Evolutionary conservation across 2,888 invertebrate genomes (phyloP).

Genomic region (Chromoteleia sp.): DNA sequence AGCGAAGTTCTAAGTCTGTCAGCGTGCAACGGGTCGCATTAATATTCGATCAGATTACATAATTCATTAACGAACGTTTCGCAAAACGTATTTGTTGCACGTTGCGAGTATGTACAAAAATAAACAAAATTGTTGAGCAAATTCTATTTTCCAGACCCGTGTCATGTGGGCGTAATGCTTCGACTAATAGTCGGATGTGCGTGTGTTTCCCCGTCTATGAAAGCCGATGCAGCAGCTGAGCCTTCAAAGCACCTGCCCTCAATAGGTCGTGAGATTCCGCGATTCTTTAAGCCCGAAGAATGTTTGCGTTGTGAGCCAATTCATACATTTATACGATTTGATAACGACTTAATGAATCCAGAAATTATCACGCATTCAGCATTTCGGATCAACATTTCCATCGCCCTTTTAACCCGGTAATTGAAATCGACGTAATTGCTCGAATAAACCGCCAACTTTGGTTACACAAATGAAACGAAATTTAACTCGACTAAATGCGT

Average conservation of each 20-base stretch:
- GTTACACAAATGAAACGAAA: no score
- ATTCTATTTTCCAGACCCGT: not conserved
- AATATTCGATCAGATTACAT: slow-evolving; percentile 30
- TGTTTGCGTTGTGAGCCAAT: slow-evolving; percentile 7
- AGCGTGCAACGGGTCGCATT: slow-evolving; percentile 19
- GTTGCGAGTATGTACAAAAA: no score
- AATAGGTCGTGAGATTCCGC: slow-evolving; percentile 50
- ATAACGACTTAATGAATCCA: slow-evolving; percentile 8
- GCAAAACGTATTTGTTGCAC: no score
- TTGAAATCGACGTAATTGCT: no score
- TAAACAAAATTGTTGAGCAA: no score
- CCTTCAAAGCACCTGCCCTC: slow-evolving; percentile 57
- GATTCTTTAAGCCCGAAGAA: slow-evolving; percentile 28
- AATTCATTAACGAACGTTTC: slow-evolving; percentile 30
- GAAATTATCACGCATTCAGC: no score
- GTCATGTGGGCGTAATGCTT: slow-evolving; percentile 22
- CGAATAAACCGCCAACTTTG: no score
- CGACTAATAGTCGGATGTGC: slow-evolving; percentile 23
- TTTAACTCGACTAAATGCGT: no score
- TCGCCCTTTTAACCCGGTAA: no score
- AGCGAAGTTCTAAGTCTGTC: slow-evolving; percentile 44
- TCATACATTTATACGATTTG: slow-evolving; percentile 22
- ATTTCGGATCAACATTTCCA: no score
- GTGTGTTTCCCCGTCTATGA: slow-evolving; percentile 35
- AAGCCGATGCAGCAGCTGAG: slow-evolving; percentile 64